Percentiles rank a stretch among this genome's conserved stretches.
phyloP scores from a whole-genome alignment of 2,113 vertebrate genomes.

The Quiscalus mexicanus region DNA sequence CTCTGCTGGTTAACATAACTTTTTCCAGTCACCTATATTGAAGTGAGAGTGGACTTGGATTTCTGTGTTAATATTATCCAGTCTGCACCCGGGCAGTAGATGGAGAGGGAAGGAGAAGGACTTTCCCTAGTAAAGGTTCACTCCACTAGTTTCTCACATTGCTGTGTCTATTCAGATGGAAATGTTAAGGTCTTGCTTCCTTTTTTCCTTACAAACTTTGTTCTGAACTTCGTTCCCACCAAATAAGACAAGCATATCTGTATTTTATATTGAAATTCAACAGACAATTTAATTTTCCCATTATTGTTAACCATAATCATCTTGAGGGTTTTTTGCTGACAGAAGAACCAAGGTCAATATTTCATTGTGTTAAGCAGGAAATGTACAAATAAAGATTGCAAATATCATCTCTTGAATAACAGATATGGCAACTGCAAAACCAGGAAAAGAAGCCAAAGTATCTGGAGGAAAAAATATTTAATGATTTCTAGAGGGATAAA shows the following conservation, averaged over 20 bases:
- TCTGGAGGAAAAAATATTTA: not conserved
- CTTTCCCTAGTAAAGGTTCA: not conserved
- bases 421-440: not conserved
- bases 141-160: not conserved
- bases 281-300: not conserved
- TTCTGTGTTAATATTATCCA: not conserved
- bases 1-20: not conserved
- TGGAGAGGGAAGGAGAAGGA: not conserved
- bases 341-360: not conserved
- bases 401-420: not conserved
- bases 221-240: not conserved
- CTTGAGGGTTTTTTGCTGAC: rapidly evolving
- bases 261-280: not conserved
- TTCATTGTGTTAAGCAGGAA: not conserved
- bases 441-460: not conserved
- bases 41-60: not conserved
- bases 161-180: not conserved
- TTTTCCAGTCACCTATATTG: not conserved
- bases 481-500: not conserved
- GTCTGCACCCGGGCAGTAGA: not conserved
- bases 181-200: rapidly evolving
- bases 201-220: not conserved
- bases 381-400: not conserved
- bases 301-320: not conserved
- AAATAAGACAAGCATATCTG: not conserved